phyloP scores from a whole-genome alignment of 30 jellyfish, hydroid and myxozoan genomes.

The Pseudorhiza aurosa region DNA sequence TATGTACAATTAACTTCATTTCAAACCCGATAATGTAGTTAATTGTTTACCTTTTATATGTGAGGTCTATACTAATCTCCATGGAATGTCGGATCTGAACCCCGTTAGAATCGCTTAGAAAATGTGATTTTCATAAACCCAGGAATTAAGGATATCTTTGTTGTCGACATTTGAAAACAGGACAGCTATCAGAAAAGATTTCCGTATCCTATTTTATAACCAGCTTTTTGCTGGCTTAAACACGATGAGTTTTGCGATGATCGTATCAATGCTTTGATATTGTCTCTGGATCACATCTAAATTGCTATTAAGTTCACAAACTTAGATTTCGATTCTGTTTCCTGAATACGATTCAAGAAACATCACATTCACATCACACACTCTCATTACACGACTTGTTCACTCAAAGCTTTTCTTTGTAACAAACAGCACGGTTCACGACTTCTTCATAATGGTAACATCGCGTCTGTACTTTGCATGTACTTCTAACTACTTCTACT shows the following conservation, averaged over 20 bases:
- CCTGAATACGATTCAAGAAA: no score
- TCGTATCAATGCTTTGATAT: background rate
- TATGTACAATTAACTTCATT: no score
- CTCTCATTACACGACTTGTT: no score
- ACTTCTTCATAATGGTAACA: no score
- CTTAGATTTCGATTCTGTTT: no score
- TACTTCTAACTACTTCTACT: no score
- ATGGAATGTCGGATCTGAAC: constrained; percentile 13
- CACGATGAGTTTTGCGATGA: background rate
- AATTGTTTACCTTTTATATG: background rate
- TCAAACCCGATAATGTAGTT: no score
- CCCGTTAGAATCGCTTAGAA: constrained; percentile 20
- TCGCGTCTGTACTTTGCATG: no score
- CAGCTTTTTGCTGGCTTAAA: constrained; percentile 11
- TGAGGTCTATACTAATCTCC: constrained; percentile 3
- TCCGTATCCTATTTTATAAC: constrained; percentile 8
- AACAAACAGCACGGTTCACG: no score
- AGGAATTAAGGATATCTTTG: constrained; percentile 6
- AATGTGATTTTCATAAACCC: background rate
- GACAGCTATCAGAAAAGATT: constrained; percentile 11
- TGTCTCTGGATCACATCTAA: background rate
- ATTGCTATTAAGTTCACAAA: background rate
- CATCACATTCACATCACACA: no score
- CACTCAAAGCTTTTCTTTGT: no score
- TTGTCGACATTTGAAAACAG: background rate